phyloP scores from a whole-genome alignment of 2,797 vertebrate species.

The Galaxias olidus region DNA sequence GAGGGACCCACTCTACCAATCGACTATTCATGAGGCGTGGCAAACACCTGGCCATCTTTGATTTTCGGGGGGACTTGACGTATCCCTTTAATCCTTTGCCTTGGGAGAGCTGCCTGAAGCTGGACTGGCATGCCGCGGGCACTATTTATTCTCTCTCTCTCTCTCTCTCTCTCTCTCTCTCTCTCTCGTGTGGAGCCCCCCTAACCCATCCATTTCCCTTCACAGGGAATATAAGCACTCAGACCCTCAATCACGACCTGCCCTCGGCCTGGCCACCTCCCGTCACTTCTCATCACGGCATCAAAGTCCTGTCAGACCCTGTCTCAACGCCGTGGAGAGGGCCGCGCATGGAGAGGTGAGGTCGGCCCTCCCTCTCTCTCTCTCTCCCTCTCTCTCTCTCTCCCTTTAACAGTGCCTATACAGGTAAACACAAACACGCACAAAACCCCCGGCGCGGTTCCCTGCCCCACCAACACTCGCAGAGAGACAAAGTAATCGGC shows the following conservation, averaged over 20 bases:
- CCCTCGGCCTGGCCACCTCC: constrained; percentile 40
- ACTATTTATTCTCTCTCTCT: constrained; percentile 4
- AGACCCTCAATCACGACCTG: constrained; percentile 40
- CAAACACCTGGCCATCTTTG: not conserved
- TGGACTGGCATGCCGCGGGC: constrained; percentile 23
- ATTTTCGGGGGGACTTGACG: not conserved
- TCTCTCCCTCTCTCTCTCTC: constrained; percentile 22
- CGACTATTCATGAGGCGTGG: too few relatives aligned
- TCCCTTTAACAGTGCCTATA: not conserved
- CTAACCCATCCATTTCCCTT: constrained; percentile 49
- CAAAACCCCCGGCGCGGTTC: not conserved
- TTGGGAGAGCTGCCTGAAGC: constrained; percentile 21
- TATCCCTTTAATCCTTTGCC: constrained; percentile 25
- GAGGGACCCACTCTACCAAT: too few relatives aligned
- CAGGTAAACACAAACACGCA: not conserved
- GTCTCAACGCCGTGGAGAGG: not conserved
- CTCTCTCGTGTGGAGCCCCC: constrained; percentile 14
- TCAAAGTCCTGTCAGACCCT: constrained; percentile 56
- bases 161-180: constrained; percentile 16
- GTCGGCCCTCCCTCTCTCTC: constrained; percentile 6
- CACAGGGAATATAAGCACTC: constrained; percentile 29
- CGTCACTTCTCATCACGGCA: constrained; percentile 64
- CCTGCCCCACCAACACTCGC: too few relatives aligned
- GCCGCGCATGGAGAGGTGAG: constrained; percentile 24
- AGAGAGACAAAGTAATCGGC: too few relatives aligned